phyloP scores from a whole-genome alignment of 2,113 vertebrate genomes.

The Rissa tridactyla region DNA sequence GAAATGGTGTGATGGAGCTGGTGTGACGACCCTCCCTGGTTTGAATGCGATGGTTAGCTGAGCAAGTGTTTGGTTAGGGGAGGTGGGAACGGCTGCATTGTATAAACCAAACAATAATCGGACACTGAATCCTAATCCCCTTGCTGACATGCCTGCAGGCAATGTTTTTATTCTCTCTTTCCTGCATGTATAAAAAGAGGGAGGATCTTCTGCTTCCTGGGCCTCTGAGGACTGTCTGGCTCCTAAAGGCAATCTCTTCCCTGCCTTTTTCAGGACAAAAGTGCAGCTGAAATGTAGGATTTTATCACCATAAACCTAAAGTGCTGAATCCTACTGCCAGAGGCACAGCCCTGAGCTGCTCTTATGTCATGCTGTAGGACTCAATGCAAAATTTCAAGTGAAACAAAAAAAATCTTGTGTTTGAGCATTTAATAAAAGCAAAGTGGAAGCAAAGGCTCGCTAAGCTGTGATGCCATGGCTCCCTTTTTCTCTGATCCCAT shows the following conservation, averaged over 20 bases:
- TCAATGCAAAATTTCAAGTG: neutral
- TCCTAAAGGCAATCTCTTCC: neutral
- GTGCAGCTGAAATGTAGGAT: neutral
- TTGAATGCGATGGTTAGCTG: neutral
- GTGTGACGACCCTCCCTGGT: neutral
- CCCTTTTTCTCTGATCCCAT: neutral
- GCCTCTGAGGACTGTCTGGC: neutral
- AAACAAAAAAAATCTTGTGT: neutral
- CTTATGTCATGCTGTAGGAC: neutral
- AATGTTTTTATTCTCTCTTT: constrained; percentile 34
- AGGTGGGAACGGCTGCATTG: neutral
- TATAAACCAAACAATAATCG: neutral
- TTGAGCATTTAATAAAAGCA: neutral
- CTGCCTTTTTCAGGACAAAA: neutral
- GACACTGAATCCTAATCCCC: constrained; percentile 8
- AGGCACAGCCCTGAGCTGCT: neutral
- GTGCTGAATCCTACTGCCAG: neutral
- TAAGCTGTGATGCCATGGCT: neutral
- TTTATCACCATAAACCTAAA: neutral
- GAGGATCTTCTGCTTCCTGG: neutral
- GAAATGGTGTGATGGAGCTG: neutral
- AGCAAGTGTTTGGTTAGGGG: neutral
- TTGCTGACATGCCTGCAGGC: constrained; percentile 27
- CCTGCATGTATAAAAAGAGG: neutral
- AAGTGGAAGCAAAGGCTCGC: neutral